These are phyloP conservation scores for Acrocephalus scirpaceus DNA, from an alignment of 2,797 vertebrate genomes.

Conservation along the genomic window DNA sequence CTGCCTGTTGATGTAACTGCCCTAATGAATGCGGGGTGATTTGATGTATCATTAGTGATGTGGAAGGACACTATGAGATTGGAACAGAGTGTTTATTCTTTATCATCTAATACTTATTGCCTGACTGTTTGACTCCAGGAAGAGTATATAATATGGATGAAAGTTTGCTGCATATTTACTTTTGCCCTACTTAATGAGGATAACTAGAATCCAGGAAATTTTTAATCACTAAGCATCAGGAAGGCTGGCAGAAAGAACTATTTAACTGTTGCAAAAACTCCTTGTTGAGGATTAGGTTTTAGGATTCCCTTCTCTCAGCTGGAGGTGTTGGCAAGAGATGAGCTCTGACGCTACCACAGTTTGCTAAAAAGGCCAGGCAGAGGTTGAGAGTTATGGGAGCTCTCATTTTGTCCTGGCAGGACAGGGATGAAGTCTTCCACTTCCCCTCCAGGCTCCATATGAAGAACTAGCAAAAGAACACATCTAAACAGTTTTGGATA, in stretches of 20 bases:
- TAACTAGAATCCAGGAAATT: neutral
- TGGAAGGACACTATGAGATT: neutral
- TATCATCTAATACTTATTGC: neutral
- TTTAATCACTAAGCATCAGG: neutral
- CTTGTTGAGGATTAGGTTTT: neutral
- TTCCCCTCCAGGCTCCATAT: neutral
- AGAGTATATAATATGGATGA: neutral
- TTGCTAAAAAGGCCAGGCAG: neutral
- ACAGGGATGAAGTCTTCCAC: neutral
- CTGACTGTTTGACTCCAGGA: neutral
- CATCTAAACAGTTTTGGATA: neutral
- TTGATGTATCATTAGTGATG: neutral
- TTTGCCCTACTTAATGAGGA: neutral
- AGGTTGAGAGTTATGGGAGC: neutral
- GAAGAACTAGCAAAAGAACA: neutral
- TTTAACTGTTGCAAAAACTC: neutral
- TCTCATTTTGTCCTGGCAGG: neutral
- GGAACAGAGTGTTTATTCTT: neutral
- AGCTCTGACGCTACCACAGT: neutral
- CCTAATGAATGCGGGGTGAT: constrained; percentile 2
- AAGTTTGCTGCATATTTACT: neutral
- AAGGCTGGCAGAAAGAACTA: neutral
- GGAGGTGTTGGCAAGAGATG: neutral
- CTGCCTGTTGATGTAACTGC: neutral
- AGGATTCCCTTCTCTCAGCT: neutral